Evolutionary conservation across 2,888 invertebrate genomes (phyloP).

Genomic region (Microctonus aethiopoides): DNA sequence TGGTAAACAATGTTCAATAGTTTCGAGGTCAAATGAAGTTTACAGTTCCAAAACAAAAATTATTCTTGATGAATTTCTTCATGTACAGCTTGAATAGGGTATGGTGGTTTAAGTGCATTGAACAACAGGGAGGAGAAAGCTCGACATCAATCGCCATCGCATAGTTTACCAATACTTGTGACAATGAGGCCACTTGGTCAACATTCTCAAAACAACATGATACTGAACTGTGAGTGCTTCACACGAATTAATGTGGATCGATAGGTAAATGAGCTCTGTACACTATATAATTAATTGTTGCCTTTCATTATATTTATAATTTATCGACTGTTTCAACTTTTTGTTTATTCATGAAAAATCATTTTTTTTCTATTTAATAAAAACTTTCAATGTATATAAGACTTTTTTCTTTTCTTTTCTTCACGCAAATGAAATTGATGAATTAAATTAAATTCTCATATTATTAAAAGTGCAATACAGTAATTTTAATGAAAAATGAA

Average conservation of each 20-base stretch:
- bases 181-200: not conserved
- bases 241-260: not conserved
- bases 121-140: not conserved
- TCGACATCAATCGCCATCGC: not conserved
- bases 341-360: not conserved
- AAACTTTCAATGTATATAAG: no score
- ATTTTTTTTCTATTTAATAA: no score
- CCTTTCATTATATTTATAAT: not conserved
- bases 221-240: not conserved
- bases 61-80: not conserved
- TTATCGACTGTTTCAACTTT: not conserved
- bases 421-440: no score
- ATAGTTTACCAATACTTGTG: slow-evolving; percentile 8
- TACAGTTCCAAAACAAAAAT: not conserved
- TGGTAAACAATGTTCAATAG: slow-evolving; percentile 31
- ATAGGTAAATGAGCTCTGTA: not conserved
- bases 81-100: not conserved
- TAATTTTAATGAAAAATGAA: no score
- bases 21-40: slow-evolving; percentile 32
- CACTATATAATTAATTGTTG: not conserved
- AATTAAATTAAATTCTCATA: no score
- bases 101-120: not conserved
- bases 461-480: no score
- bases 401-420: no score
- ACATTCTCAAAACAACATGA: not conserved